These are phyloP conservation scores for Sinosuthora webbiana DNA, from an alignment of 2,113 vertebrate species.

Conservation along the genomic window DNA sequence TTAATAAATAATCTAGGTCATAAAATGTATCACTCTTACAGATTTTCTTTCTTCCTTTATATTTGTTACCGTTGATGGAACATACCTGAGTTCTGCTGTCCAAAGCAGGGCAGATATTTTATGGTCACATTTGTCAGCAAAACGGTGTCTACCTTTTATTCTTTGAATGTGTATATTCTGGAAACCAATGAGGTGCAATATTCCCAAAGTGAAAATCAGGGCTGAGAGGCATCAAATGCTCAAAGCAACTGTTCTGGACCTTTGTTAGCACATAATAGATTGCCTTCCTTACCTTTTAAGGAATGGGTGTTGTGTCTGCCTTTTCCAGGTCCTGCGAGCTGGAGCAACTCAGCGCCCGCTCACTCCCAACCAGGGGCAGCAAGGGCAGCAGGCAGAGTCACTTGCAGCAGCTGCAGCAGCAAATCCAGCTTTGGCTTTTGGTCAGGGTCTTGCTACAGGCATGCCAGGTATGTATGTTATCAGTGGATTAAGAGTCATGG, in stretches of 20 bases:
- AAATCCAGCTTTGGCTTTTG: constrained; percentile 92
- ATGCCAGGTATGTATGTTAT: constrained; percentile 84
- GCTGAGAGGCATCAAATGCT: background rate
- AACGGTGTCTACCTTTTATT: background rate
- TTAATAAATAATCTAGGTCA: background rate
- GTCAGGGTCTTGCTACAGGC: constrained; percentile 86
- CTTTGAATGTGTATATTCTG: background rate
- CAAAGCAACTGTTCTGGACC: background rate
- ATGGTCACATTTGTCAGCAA: background rate
- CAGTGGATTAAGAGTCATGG: background rate
- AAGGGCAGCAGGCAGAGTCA: constrained; percentile 91
- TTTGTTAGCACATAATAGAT: background rate
- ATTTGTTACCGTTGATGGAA: background rate
- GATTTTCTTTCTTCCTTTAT: background rate
- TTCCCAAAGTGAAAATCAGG: background rate
- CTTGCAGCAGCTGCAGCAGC: constrained; percentile 87
- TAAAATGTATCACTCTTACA: background rate
- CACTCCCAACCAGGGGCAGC: constrained; percentile 91
- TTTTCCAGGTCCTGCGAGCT: constrained; percentile 88
- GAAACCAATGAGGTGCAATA: background rate
- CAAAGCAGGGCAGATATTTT: background rate
- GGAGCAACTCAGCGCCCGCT: constrained; percentile 91
- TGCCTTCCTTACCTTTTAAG: constrained; percentile 22
- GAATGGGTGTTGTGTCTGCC: background rate
- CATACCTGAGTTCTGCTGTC: background rate